Percentiles rank a stretch among this genome's conserved stretches.
Conservation (phyloP, 2,888 invertebrate genomes). For the Heliconius hortense region DNA sequence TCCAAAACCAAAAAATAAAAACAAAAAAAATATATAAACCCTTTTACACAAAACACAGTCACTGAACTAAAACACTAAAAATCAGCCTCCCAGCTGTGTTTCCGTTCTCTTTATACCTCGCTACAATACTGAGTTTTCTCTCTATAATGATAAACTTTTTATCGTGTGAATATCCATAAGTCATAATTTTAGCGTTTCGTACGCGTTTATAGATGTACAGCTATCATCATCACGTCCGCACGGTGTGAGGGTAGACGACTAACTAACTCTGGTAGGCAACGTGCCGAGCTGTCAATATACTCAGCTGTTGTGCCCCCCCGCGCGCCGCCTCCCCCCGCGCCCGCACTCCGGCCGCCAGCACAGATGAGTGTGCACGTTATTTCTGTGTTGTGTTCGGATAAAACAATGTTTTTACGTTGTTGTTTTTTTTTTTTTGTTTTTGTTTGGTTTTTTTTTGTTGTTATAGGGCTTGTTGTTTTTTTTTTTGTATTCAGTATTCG, state of each 20-base stretch:
- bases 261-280: constrained; percentile 79
- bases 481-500: too few species aligned
- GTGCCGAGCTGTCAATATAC: constrained; percentile 83
- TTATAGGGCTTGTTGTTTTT: neutral
- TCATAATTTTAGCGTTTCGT: constrained; percentile 79
- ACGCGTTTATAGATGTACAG: constrained; percentile 66
- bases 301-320: constrained; percentile 81
- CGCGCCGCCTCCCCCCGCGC: constrained; percentile 55
- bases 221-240: constrained; percentile 73
- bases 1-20: constrained; percentile 50
- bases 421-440: neutral
- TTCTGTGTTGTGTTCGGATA: constrained; percentile 11
- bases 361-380: constrained; percentile 33
- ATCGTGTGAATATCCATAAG: constrained; percentile 77
- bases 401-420: constrained; percentile 13
- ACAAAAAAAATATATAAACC: constrained; percentile 40
- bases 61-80: constrained; percentile 73
- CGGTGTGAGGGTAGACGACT: constrained; percentile 77
- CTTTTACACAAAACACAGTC: constrained; percentile 73
- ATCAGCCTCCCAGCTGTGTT: constrained; percentile 70
- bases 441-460: neutral
- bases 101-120: constrained; percentile 77
- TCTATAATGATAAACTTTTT: constrained; percentile 73
- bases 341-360: constrained; percentile 55
- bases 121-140: constrained; percentile 78